A percentile compares a stretch with the other conserved stretches of the same genome.
Conservation (phyloP, 2,113 vertebrate genomes). For the Podilymbus podiceps region DNA sequence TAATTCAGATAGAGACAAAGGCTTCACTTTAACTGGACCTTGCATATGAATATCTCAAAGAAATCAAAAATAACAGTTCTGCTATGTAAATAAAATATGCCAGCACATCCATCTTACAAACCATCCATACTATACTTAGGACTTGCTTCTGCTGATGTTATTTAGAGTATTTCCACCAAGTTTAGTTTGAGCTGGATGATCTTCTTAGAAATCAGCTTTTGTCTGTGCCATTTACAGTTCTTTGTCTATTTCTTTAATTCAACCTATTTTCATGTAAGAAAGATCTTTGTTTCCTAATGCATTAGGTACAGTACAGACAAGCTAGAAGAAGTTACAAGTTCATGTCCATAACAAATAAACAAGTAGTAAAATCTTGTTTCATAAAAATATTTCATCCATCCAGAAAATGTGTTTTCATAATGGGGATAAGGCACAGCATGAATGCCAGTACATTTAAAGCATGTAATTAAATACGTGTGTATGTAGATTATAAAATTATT, state of each 20-base stretch:
- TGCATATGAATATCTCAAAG: background rate
- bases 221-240: background rate
- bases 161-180: background rate
- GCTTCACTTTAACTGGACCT: background rate
- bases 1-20: background rate
- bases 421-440: background rate
- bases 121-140: background rate
- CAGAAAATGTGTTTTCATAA: background rate
- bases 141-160: background rate
- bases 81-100: background rate
- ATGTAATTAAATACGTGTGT: background rate
- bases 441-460: background rate
- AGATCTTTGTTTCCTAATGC: background rate
- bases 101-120: background rate
- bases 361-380: background rate
- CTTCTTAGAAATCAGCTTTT: background rate
- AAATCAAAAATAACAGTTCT: background rate
- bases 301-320: background rate
- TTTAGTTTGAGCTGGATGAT: background rate
- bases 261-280: background rate
- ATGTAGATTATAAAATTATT: background rate
- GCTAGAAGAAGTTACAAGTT: background rate
- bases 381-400: background rate
- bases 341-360: background rate
- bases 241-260: background rate